Percentiles rank a stretch among this genome's conserved stretches.
phyloP scores from a whole-genome alignment of 2,797 vertebrate species.

The Acridotheres tristis region DNA sequence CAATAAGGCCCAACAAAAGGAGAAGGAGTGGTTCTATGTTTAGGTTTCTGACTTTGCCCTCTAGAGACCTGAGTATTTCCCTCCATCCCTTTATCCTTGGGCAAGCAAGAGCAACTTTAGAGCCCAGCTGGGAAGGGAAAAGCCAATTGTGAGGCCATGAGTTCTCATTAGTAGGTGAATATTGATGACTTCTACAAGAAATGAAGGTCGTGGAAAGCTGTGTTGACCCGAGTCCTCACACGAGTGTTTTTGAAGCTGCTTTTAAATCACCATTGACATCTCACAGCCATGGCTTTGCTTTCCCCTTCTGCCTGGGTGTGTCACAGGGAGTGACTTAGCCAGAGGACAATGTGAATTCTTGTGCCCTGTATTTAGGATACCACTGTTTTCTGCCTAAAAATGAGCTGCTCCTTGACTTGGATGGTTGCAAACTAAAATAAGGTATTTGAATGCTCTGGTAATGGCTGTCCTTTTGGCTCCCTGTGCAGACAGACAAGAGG shows the following conservation, averaged over 20 bases:
- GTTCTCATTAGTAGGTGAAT: not conserved
- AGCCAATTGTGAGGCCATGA: not conserved
- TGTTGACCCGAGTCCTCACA: not conserved
- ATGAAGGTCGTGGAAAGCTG: not conserved
- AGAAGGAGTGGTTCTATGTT: not conserved
- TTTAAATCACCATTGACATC: accelerated
- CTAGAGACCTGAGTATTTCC: not conserved
- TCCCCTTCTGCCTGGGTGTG: not conserved
- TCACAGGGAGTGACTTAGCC: not conserved
- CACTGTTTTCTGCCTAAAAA: not conserved
- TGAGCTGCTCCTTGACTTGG: not conserved
- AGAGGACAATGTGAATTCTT: not conserved
- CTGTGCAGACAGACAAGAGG: not conserved
- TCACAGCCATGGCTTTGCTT: not conserved
- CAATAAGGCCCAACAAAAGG: not conserved
- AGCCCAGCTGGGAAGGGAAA: not conserved
- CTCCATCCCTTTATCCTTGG: not conserved
- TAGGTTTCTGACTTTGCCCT: not conserved
- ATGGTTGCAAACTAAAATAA: not conserved
- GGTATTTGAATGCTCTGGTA: not conserved
- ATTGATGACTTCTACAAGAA: not conserved
- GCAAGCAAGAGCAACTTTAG: not conserved
- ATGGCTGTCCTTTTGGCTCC: not conserved
- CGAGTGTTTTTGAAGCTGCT: accelerated
- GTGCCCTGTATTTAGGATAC: not conserved